A percentile compares a stretch with the other conserved stretches of the same genome.
These are phyloP conservation scores for Philonicus albiceps DNA, from an alignment of 2,888 invertebrate genomes.

Conservation along the genomic window DNA sequence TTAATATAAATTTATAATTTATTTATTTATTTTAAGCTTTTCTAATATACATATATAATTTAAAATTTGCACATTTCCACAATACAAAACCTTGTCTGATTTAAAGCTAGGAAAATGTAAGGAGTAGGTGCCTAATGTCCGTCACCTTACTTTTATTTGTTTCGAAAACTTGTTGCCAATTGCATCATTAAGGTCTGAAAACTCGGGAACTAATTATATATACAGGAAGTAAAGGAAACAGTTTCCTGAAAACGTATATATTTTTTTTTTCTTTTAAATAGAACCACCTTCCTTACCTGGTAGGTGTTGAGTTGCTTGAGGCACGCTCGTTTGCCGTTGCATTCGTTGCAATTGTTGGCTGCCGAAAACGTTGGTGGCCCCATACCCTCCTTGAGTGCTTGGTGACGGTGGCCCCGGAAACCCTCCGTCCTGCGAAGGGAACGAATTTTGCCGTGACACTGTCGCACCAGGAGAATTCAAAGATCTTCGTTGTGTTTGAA, in stretches of 20 bases:
- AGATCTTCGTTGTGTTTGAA: constrained; percentile 59
- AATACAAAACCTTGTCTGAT: not conserved
- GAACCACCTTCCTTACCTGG: constrained; percentile 56
- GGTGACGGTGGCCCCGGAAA: constrained; percentile 56
- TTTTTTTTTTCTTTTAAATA: not conserved
- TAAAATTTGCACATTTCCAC: constrained; percentile 10
- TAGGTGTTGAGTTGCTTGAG: constrained; percentile 63
- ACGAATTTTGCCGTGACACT: constrained; percentile 62
- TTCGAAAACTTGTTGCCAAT: not conserved
- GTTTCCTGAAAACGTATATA: not conserved
- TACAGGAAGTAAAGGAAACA: not conserved
- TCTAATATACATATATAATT: not conserved
- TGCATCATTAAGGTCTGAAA: not conserved
- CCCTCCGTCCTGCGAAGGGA: constrained; percentile 53
- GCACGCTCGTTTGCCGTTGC: constrained; percentile 61
- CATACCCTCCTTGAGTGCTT: constrained; percentile 58
- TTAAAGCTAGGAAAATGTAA: not conserved
- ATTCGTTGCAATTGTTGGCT: constrained; percentile 59
- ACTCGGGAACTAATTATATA: not conserved
- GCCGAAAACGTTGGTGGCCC: constrained; percentile 56
- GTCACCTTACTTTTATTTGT: not conserved
- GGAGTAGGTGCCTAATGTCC: not conserved
- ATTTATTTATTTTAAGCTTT: not conserved
- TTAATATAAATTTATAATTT: not conserved
- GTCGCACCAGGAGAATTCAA: constrained; percentile 60